A percentile compares a stretch with the other conserved stretches of the same genome.
Evolutionary conservation across 2,797 vertebrate species (phyloP).

Genomic region (Tenualosa ilisha): DNA sequence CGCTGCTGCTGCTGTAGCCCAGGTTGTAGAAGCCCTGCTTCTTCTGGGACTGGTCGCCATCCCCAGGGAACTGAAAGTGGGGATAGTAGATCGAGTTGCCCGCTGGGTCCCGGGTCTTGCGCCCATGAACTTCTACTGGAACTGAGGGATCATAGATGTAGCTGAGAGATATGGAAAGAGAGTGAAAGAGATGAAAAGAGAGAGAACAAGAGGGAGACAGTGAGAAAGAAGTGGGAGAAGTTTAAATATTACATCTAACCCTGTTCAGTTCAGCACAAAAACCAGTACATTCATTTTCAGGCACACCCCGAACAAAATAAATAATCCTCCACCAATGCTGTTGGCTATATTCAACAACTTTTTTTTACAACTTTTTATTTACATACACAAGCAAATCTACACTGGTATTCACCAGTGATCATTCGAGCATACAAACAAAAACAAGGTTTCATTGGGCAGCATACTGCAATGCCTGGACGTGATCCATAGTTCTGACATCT

Average conservation of each 20-base stretch:
- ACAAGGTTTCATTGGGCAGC: neutral
- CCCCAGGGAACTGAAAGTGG: constrained; percentile 49
- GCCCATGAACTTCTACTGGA: constrained; percentile 59
- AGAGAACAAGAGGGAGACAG: neutral
- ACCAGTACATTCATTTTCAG: neutral
- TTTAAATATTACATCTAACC: neutral
- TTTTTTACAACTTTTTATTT: neutral
- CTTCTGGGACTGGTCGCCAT: constrained; percentile 57
- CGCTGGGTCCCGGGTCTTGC: constrained; percentile 62
- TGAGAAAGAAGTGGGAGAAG: neutral
- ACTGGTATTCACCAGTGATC: neutral
- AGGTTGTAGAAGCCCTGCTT: constrained; percentile 76
- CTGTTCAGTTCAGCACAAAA: neutral
- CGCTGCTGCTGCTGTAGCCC: constrained; percentile 66
- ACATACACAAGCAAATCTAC: neutral
- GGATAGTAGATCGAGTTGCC: constrained; percentile 69
- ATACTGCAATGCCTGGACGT: neutral
- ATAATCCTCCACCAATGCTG: neutral
- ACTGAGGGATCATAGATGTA: constrained; percentile 84
- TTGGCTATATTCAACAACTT: neutral
- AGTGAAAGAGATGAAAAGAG: neutral
- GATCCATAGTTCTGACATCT: neutral
- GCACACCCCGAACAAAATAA: neutral
- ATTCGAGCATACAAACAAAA: neutral
- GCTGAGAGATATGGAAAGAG: constrained; percentile 62